These are phyloP conservation scores for Epizoanthus scotinus DNA, from an alignment of 92 coral and sea anemone genomes.

Conservation along the genomic window DNA sequence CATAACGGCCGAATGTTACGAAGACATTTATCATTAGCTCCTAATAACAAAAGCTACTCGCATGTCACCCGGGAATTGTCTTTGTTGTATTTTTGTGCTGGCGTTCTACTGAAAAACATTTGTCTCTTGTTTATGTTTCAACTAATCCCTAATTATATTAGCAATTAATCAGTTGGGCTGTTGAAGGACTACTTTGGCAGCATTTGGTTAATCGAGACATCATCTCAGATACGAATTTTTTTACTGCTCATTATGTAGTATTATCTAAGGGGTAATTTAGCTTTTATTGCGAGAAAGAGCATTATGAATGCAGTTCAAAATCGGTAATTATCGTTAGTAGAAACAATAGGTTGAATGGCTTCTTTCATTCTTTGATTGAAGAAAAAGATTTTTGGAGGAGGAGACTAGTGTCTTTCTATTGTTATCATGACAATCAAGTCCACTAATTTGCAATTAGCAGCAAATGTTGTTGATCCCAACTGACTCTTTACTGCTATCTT, in stretches of 20 bases:
- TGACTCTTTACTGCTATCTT: background rate
- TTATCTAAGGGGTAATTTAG: conserved; percentile 8
- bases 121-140: background rate
- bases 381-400: conserved; percentile 9
- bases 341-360: conserved; percentile 2
- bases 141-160: background rate
- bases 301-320: background rate
- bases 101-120: background rate
- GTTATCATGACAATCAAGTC: background rate
- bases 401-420: background rate
- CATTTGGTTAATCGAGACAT: background rate
- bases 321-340: conserved; percentile 5
- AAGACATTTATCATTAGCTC: background rate
- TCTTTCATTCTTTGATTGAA: background rate
- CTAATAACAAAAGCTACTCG: background rate
- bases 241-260: background rate
- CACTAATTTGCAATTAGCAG: background rate
- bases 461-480: background rate
- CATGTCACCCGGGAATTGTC: conserved; percentile 1
- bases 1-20: too few species aligned
- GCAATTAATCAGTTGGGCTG: background rate
- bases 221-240: background rate
- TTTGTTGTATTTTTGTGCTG: background rate
- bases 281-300: background rate
- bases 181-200: background rate